Evolutionary conservation across 2,113 vertebrate species (phyloP), one percentile per base, ranked within the genome.

Genomic region (Perccottus glenii): DNA sequence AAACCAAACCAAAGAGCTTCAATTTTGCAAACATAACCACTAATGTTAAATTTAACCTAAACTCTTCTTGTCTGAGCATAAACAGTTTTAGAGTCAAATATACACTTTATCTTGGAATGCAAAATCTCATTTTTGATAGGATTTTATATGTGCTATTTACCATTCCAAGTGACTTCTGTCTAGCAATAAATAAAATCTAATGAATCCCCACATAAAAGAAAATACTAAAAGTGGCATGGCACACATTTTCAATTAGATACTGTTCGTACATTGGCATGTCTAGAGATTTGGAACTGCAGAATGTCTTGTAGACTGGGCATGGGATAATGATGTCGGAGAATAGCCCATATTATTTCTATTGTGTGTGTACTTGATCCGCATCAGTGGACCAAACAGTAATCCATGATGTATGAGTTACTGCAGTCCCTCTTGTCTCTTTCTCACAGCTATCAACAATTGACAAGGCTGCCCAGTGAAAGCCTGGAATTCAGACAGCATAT

Each of bases 401-500:
- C 60, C 59, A 69, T 75, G 64, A 75, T 78, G 40, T 49, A 72
- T 49, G 49, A 71, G 62, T 62, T 68, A 16, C 53, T 52, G 49
- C 59, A 19, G 33, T 46, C 44, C 16, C 15, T 16, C 43, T 27
- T 63, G 64, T 50, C 60, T 77, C 33, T 70, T 27, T 63, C 56
- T 72, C 71, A 70, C 51, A 70, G 72, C 77, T 38, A 78, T 84
- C 77, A 85, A 81, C 82, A 80, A 67, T 50, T 75, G 78, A 82
- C 81, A 81, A 71, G 75, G 62, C 60, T 70, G 72, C 40, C 75
- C 74, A 70, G 59, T 86, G 79, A 83, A 78, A 68, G 56, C 52
- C 36, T 36, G 1, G 3, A 48, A 59, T 56, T 68, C 45, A 53
- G 43, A 78, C 38, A 77, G 48, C 40, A 61, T 35, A 85, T 51